These are phyloP conservation scores for Achatina immaculata DNA, from an alignment of 1,140 invertebrate species.

Conservation along the genomic window DNA sequence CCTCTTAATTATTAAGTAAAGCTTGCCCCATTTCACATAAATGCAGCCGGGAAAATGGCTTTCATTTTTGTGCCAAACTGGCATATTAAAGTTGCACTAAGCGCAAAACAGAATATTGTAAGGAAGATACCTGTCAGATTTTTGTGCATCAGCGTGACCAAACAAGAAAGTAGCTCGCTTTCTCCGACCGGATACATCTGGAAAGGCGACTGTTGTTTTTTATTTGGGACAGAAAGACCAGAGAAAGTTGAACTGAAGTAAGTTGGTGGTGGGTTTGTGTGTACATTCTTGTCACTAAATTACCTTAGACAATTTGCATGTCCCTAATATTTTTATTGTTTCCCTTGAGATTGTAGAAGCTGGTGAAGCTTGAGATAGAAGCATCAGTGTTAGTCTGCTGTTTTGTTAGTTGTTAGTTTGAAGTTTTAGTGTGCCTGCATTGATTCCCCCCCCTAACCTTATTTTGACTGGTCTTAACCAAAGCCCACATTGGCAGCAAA, in stretches of 20 bases:
- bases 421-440: background rate
- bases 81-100: constrained; percentile 20
- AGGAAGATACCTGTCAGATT: constrained; percentile 28
- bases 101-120: constrained; percentile 39
- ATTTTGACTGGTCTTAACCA: background rate
- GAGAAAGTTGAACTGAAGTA: constrained; percentile 2
- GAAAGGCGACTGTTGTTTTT: background rate
- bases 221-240: constrained; percentile 7
- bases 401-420: too few relatives aligned
- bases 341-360: too few relatives aligned
- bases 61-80: background rate
- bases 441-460: constrained; percentile 1
- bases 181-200: background rate
- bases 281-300: background rate
- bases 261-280: constrained; percentile 35
- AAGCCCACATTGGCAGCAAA: background rate
- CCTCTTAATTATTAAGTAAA: too few relatives aligned
- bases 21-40: too few relatives aligned
- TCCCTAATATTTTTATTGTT: background rate
- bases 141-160: background rate
- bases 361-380: too few relatives aligned
- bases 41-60: too few relatives aligned
- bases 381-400: too few relatives aligned
- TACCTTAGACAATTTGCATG: background rate
- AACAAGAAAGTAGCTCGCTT: background rate